Evolutionary conservation across 2,888 invertebrate species (phyloP).

Genomic region (Sclerodermus sp.): DNA sequence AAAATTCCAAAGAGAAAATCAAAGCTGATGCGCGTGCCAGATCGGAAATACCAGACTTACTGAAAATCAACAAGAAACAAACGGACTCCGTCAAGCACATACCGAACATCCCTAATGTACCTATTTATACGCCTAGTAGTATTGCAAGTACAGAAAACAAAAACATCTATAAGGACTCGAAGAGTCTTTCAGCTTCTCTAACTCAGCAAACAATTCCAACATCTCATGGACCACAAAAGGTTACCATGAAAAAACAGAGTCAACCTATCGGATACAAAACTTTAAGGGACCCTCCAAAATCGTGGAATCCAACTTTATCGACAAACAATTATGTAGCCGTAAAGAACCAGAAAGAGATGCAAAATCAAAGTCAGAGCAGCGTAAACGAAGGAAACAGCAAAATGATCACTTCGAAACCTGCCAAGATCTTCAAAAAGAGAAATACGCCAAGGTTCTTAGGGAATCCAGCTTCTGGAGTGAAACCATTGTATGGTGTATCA

Average conservation of each 20-base stretch:
- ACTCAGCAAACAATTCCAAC: constrained; percentile 15
- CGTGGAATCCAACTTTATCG: constrained; percentile 65
- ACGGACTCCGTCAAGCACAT: constrained; percentile 33
- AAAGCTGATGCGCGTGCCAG: constrained; percentile 44
- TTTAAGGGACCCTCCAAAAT: constrained; percentile 63
- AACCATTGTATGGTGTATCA: constrained; percentile 63
- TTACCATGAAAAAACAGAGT: constrained; percentile 37
- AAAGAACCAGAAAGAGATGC: constrained; percentile 51
- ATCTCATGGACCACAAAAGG: constrained; percentile 28
- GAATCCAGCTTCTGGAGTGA: constrained; percentile 65
- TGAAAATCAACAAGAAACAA: constrained; percentile 48
- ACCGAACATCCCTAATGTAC: constrained; percentile 49
- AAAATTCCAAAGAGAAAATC: constrained; percentile 51
- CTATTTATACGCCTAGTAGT: constrained; percentile 45
- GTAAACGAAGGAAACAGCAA: constrained; percentile 35
- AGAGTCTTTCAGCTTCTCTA: constrained; percentile 7
- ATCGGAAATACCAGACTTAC: constrained; percentile 49
- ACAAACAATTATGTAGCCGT: constrained; percentile 56
- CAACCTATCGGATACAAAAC: constrained; percentile 63
- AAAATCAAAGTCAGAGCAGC: constrained; percentile 18
- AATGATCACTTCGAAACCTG: constrained; percentile 55
- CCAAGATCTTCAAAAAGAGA: constrained; percentile 64
- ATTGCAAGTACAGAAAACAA: constrained; percentile 28
- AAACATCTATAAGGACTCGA: constrained; percentile 13
- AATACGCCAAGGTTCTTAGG: constrained; percentile 62